Base-by-base conservation (phyloP, 1,140 invertebrate species). In the Sycophila sp. region DNA sequence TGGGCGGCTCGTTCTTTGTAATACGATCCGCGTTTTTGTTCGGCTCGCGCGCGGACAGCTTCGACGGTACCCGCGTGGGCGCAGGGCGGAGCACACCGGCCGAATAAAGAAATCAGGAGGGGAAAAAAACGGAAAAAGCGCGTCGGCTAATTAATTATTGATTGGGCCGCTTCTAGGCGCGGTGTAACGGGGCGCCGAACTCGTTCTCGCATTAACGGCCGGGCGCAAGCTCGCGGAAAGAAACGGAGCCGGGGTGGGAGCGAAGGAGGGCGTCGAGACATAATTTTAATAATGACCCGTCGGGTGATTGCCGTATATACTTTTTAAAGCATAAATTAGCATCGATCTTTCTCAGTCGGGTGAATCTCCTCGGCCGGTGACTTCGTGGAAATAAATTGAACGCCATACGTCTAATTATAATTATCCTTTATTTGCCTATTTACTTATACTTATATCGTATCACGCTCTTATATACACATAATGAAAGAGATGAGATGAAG, bases 1-100 rank as follows among this genome's bases (percentile, higher is more conserved):
- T 81, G 81, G 81, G 82, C 81, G 82, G 82, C 78, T 75, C 66
- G 65, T 75, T 78, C 81, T 84, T 84, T 84, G 81, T 83, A 84
- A 84, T 75, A 81, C 76, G 79, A 83, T 81, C 76, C 77, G 76
- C 75, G 71, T 77, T 80, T 77, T 80, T 77, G 64, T 59, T 60
- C 36, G 38, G 11, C 34, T 55, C 11, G 22, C 55, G 32, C 51
- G 34, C 19, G 51, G n/a, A 36, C 47, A 17, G 62, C 11, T 55
- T n/a, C n/a, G n/a, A n/a, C n/a, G n/a, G n/a, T n/a, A n/a, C n/a
- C n/a, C n/a, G n/a, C n/a, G n/a, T n/a, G n/a, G n/a, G n/a, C n/a
- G n/a, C n/a, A n/a, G n/a, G n/a, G n/a, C n/a, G n/a, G n/a, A n/a
- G n/a, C n/a, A n/a, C n/a, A 42, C 36, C 0, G 6, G 2, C 42